A percentile compares a stretch with the other conserved stretches of the same genome.
Evolutionary conservation across 2,113 vertebrate genomes (phyloP).

Genomic region (Bucco capensis): DNA sequence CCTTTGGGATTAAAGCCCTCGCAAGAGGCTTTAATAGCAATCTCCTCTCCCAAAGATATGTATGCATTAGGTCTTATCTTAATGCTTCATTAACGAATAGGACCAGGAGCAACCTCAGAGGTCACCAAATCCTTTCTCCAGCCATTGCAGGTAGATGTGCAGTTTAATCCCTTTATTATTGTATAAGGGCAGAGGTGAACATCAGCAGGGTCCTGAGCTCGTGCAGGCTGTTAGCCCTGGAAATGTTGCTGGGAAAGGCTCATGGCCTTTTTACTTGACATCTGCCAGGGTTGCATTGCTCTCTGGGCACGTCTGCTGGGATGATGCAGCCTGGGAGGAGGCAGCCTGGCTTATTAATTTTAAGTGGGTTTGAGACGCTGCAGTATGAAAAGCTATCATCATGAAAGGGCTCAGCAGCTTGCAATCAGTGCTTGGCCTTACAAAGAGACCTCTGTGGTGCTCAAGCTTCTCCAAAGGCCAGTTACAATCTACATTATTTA

Average conservation of each 20-base stretch:
- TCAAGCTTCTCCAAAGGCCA: slow-evolving; percentile 30
- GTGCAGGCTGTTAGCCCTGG: neutral
- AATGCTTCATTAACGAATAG: slow-evolving; percentile 9
- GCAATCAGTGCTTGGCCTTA: neutral
- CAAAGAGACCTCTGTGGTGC: slow-evolving; percentile 41
- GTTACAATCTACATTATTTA: slow-evolving; percentile 54
- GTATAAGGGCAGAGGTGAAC: neutral
- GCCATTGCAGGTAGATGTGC: neutral
- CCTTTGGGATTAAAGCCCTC: neutral
- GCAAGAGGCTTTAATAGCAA: neutral
- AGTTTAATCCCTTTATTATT: slow-evolving; percentile 26
- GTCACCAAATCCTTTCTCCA: slow-evolving; percentile 23
- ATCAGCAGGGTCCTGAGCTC: neutral
- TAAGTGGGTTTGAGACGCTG: neutral
- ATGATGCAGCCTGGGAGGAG: neutral
- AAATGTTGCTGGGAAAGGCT: neutral
- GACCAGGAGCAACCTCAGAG: neutral
- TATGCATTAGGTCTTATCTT: neutral
- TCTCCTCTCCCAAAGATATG: neutral
- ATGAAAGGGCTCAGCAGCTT: neutral
- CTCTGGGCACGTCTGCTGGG: neutral
- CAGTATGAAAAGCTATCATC: slow-evolving; percentile 16
- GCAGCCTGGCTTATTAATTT: slow-evolving; percentile 8
- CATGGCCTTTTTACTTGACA: neutral
- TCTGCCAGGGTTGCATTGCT: neutral